phyloP scores from a whole-genome alignment of 2,888 invertebrate genomes.

The Orthosia gracilis region DNA sequence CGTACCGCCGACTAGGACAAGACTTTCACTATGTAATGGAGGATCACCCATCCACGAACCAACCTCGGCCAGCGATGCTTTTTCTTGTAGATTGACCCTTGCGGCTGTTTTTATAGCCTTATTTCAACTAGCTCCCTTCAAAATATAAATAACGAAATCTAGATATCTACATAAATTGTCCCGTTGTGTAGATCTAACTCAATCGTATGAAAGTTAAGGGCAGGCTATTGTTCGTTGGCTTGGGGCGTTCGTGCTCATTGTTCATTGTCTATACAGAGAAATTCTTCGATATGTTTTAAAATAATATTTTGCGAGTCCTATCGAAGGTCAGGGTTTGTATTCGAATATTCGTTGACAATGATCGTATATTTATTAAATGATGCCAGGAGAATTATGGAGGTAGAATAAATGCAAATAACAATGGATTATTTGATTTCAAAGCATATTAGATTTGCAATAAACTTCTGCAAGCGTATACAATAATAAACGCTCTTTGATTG shows the following conservation, averaged over 20 bases:
- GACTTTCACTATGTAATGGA: too few relatives aligned
- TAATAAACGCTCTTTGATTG: not conserved
- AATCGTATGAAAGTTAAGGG: conserved; percentile 74
- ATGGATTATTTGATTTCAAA: not conserved
- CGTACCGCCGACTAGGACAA: too few relatives aligned
- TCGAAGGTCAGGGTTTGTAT: conserved; percentile 56
- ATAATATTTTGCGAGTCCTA: conserved; percentile 73
- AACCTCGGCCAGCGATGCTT: not conserved
- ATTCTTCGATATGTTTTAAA: conserved; percentile 74
- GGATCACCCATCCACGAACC: not conserved
- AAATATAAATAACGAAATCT: conserved; percentile 39
- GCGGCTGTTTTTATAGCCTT: not conserved
- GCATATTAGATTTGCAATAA: not conserved
- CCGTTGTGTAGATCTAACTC: conserved; percentile 75
- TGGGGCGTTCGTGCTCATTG: conserved; percentile 83
- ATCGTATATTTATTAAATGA: conserved; percentile 56
- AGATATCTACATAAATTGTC: conserved; percentile 66
- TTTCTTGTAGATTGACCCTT: not conserved
- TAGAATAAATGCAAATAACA: conserved; percentile 27
- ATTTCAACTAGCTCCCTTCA: not conserved
- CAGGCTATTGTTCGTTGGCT: conserved; percentile 78
- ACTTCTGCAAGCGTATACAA: not conserved
- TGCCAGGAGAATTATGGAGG: conserved; percentile 35
- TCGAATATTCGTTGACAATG: conserved; percentile 63
- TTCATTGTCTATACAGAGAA: conserved; percentile 84